Evolutionary conservation across 2,888 invertebrate species (phyloP).

Genomic region (Imbricaverruca yamaguchii): DNA sequence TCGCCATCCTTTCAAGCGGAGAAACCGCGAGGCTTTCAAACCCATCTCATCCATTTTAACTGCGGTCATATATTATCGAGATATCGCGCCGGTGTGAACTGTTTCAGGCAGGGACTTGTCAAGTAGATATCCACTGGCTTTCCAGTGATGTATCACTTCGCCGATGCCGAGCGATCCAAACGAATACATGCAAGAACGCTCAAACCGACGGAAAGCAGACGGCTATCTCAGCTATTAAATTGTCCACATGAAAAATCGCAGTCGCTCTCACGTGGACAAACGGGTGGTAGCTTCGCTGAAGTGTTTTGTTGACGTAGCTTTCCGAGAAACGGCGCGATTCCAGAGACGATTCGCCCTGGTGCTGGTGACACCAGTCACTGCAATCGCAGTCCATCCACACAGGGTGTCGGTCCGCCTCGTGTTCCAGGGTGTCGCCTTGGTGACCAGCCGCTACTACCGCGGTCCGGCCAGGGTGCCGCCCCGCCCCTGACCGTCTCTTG

Average conservation of each 20-base stretch:
- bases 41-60: background rate
- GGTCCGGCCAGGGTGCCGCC: too few relatives aligned
- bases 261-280: background rate
- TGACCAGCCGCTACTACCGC: too few relatives aligned
- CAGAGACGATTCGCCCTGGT: background rate
- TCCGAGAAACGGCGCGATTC: too few relatives aligned
- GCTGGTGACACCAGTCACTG: background rate
- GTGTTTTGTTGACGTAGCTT: too few relatives aligned
- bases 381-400: too few relatives aligned
- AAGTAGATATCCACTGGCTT: background rate
- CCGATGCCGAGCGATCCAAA: background rate
- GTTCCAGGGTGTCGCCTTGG: too few relatives aligned
- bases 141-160: background rate
- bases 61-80: background rate
- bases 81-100: background rate
- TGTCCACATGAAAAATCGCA: background rate
- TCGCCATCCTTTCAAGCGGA: too few relatives aligned
- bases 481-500: too few relatives aligned
- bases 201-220: background rate
- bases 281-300: too few relatives aligned
- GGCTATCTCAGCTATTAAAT: background rate
- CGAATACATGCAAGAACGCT: background rate
- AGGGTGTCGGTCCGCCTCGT: too few relatives aligned
- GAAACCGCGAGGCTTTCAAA: background rate
- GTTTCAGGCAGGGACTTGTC: background rate